phyloP scores from a whole-genome alignment of 2,888 invertebrate genomes.

The Resseliella maxima region DNA sequence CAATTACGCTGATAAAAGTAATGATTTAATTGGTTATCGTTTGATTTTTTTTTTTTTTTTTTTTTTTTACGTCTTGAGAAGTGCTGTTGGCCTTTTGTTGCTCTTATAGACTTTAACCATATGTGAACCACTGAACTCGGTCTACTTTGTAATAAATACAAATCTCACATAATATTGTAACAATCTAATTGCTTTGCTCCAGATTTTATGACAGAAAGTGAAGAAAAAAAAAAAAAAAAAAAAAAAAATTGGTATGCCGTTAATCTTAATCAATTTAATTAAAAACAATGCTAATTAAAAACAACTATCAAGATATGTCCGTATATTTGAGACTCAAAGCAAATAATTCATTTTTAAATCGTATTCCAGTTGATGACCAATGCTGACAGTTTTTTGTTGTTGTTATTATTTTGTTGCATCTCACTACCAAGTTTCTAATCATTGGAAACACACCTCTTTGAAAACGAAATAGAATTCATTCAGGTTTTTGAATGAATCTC shows the following conservation, averaged over 20 bases:
- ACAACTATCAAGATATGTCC: neutral
- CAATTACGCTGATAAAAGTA: constrained; percentile 11
- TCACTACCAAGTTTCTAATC: neutral
- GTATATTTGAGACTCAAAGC: neutral
- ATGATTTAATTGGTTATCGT: constrained; percentile 35
- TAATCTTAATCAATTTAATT: constrained; percentile 33
- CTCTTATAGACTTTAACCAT: neutral
- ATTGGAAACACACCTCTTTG: neutral
- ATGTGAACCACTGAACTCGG: constrained; percentile 36
- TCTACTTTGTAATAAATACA: neutral
- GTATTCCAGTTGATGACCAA: neutral
- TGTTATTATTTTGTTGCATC: neutral
- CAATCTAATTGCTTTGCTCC: constrained; percentile 42
- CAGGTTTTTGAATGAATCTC: constrained; percentile 8
- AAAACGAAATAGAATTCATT: neutral
- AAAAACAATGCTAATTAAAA: neutral
- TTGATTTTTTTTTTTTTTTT: neutral
- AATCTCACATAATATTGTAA: neutral
- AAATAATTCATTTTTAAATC: neutral
- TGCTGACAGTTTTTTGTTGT: neutral
- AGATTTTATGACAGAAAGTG: neutral
- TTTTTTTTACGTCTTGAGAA: too few relatives aligned
- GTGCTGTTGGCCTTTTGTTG: neutral
- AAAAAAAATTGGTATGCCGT: neutral
- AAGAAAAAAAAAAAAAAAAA: neutral